These are phyloP conservation scores for Dasysyrphus tricinctus DNA, from an alignment of 2,888 invertebrate genomes.

Conservation along the genomic window DNA sequence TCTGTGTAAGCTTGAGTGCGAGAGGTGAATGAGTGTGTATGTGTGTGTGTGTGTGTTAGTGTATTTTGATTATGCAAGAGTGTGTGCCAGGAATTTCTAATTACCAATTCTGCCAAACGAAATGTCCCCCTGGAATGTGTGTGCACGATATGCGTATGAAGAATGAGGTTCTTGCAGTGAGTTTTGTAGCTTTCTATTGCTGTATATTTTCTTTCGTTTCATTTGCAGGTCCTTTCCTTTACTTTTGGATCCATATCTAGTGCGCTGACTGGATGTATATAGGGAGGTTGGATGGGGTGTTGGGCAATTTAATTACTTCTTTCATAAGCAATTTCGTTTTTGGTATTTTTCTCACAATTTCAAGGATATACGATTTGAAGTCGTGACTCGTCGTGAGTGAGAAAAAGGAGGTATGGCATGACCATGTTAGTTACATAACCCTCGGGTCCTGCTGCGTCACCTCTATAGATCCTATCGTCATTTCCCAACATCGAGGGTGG, in stretches of 20 bases:
- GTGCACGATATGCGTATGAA: conserved; percentile 53
- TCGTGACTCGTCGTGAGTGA: conserved; percentile 11
- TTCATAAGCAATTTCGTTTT: conserved; percentile 45
- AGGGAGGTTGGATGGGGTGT: background rate
- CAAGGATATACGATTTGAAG: conserved; percentile 44
- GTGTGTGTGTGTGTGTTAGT: conserved; percentile 9
- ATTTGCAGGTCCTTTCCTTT: conserved; percentile 13
- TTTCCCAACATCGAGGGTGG: conserved; percentile 23
- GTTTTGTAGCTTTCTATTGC: conserved; percentile 34
- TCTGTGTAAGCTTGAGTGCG: background rate
- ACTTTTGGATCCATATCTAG: background rate
- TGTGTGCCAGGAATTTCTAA: conserved; percentile 68
- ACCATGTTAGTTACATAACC: background rate
- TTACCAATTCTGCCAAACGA: conserved; percentile 49
- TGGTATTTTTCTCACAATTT: conserved; percentile 47
- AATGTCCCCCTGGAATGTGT: conserved; percentile 46
- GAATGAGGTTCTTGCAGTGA: conserved; percentile 40
- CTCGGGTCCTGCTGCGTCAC: conserved; percentile 28
- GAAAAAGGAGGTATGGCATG: conserved; percentile 19
- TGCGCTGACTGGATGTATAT: background rate
- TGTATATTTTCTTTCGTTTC: conserved; percentile 14
- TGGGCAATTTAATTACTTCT: conserved; percentile 61
- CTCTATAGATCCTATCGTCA: conserved; percentile 40
- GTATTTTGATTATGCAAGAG: conserved; percentile 19
- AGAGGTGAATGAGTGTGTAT: background rate